A percentile compares a stretch with the other conserved stretches of the same genome.
Conservation (phyloP, 2,113 vertebrate species). For the Strix aluco region DNA sequence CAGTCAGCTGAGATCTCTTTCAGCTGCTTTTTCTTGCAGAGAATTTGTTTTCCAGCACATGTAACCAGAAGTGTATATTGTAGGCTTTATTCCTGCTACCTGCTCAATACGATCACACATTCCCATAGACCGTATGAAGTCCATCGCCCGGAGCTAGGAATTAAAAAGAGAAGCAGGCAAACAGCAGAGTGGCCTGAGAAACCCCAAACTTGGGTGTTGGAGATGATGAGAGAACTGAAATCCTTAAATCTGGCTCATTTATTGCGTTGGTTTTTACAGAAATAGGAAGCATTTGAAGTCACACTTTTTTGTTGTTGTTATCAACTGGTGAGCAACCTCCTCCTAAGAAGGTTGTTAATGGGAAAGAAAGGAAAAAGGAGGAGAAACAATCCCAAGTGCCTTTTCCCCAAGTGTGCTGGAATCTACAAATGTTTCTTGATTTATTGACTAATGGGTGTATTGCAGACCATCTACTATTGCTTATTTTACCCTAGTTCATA, state of each 20-base stretch:
- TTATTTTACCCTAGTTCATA: background rate
- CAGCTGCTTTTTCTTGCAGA: background rate
- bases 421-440: background rate
- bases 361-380: background rate
- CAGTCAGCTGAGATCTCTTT: background rate
- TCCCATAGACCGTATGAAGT: rapidly evolving
- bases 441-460: background rate
- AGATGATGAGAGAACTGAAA: background rate
- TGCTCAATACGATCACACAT: rapidly evolving
- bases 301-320: background rate
- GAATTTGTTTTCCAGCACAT: background rate
- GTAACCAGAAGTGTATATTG: background rate
- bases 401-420: background rate
- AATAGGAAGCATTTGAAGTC: background rate
- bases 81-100: background rate
- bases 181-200: background rate
- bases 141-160: background rate
- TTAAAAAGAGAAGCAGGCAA: too few species aligned
- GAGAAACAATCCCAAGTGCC: background rate
- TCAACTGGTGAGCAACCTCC: background rate
- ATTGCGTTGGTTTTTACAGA: background rate
- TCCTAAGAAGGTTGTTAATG: background rate
- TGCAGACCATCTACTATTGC: background rate
- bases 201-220: rapidly evolving
- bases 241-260: background rate